These are phyloP conservation scores for Idaea dimidiata DNA, from an alignment of 2,888 invertebrate genomes.

Conservation along the genomic window DNA sequence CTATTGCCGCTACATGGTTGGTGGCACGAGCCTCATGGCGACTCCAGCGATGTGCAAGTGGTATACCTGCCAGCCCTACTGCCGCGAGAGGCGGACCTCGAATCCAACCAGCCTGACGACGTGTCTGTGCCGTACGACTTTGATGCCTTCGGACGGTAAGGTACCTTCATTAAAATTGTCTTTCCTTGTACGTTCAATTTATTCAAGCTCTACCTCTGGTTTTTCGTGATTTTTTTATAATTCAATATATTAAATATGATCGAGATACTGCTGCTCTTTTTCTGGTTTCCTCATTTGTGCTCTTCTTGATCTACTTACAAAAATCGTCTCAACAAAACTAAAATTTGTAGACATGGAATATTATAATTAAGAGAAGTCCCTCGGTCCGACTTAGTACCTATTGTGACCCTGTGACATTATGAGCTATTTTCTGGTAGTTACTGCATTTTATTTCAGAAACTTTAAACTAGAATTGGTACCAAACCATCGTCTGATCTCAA, in stretches of 20 bases:
- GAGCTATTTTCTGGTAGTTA: conserved; percentile 9
- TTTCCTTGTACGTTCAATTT: not conserved
- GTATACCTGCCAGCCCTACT: conserved; percentile 80
- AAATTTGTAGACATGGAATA: not conserved
- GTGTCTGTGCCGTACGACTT: conserved; percentile 80
- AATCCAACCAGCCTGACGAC: conserved; percentile 50
- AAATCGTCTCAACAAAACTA: not conserved
- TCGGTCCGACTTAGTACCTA: not conserved
- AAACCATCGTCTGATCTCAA: conserved; percentile 82
- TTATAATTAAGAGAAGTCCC: not conserved
- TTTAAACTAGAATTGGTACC: conserved; percentile 82
- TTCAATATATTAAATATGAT: no score
- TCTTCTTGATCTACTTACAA: no score
- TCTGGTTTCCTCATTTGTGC: no score
- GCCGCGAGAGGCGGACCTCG: conserved; percentile 66
- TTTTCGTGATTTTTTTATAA: no score
- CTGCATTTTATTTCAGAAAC: conserved; percentile 58
- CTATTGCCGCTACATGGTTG: conserved; percentile 53
- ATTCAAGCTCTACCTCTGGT: not conserved
- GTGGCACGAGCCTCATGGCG: conserved; percentile 47
- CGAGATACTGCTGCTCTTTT: no score
- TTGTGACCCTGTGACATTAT: conserved; percentile 13
- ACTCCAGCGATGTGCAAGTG: conserved; percentile 78
- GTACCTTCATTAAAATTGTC: not conserved
- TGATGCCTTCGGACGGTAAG: conserved; percentile 82